Conservation (phyloP, 2,797 vertebrate species). For the Tragopan temminckii region DNA sequence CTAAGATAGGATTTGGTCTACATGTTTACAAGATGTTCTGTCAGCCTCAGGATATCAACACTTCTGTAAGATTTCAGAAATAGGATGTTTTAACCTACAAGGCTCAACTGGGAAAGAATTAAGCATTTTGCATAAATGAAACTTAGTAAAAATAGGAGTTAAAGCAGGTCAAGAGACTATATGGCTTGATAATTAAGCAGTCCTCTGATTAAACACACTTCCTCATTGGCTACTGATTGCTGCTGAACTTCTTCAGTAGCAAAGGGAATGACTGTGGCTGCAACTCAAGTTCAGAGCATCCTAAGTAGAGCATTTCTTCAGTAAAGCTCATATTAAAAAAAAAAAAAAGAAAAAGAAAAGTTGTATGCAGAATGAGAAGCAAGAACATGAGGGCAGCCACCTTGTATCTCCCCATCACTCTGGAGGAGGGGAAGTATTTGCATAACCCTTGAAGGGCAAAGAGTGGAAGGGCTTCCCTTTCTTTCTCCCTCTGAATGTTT, state of each 20-base stretch:
- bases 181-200: background rate
- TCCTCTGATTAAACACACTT: background rate
- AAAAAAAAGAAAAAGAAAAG: background rate
- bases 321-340: background rate
- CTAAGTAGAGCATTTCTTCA: background rate
- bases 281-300: background rate
- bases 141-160: background rate
- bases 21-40: background rate
- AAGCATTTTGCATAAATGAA: background rate
- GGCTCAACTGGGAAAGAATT: background rate
- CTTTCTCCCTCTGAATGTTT: background rate
- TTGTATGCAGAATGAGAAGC: background rate
- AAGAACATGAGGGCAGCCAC: background rate
- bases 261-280: background rate
- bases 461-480: background rate
- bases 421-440: background rate
- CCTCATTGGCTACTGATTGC: accelerated
- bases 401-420: background rate
- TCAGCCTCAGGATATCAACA: background rate
- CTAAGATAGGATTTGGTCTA: background rate
- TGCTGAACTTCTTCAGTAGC: background rate
- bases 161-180: background rate
- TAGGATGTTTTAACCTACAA: background rate
- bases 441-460: constrained; percentile 23
- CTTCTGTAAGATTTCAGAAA: background rate